phyloP scores from a whole-genome alignment of 2,113 vertebrate genomes.

The Emydura subglobosa region DNA sequence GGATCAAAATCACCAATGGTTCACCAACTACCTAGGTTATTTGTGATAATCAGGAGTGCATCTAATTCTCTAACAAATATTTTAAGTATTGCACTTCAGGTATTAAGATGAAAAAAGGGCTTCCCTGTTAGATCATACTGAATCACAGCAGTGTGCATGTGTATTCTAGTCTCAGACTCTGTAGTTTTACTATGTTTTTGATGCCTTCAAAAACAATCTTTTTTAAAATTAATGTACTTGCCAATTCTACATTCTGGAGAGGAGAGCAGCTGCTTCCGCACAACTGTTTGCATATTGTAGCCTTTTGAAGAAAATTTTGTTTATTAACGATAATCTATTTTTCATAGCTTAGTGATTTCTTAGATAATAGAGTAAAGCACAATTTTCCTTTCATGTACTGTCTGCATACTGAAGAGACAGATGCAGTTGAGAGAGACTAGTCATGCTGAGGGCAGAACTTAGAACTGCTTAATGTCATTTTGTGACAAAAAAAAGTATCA shows the following conservation, averaged over 20 bases:
- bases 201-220: slow-evolving; percentile 50
- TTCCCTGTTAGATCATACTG: slow-evolving; percentile 2
- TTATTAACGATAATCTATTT: slow-evolving; percentile 74
- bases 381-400: slow-evolving; percentile 57
- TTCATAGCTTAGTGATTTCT: slow-evolving; percentile 54
- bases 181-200: slow-evolving; percentile 31
- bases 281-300: slow-evolving; percentile 22
- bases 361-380: slow-evolving; percentile 66
- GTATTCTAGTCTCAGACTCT: slow-evolving; percentile 44
- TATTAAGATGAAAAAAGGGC: slow-evolving; percentile 18
- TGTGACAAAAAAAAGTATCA: slow-evolving; percentile 59
- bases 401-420: slow-evolving; percentile 57
- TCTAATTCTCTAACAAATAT: neutral
- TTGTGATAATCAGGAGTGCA: neutral
- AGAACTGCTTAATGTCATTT: slow-evolving; percentile 58
- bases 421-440: slow-evolving; percentile 54
- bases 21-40: neutral
- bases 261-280: slow-evolving; percentile 63
- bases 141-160: slow-evolving; percentile 5
- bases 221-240: slow-evolving; percentile 53
- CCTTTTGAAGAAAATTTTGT: slow-evolving; percentile 60
- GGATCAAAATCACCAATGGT: neutral
- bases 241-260: slow-evolving; percentile 40
- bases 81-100: neutral
- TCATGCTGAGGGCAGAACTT: slow-evolving; percentile 60